Evolutionary conservation across 2,888 invertebrate species (phyloP), one percentile per base, ranked within the genome.

Genomic region (Diarsia rubi): DNA sequence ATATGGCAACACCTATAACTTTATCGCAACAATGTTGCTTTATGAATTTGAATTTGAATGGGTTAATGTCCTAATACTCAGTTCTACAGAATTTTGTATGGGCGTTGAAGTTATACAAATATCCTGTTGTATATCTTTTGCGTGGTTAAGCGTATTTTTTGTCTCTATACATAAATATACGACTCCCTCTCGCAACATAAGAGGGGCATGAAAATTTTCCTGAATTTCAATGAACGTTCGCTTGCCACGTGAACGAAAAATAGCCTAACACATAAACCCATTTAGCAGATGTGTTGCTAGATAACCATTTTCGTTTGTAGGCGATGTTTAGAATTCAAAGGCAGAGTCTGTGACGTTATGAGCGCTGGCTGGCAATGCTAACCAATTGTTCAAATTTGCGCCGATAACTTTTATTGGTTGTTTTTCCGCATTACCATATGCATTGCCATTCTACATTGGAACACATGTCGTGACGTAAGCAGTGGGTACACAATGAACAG

Each of bases 391-490:
- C 75, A 73, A 86, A 80, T 85, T 70, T 73, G 75, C 67, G 47
- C 44, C 52, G 75, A 79, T 77, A 64, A 65, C 44, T 64, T 79
- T 75, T 81, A 73, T 86, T 78, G 54, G 37, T 68, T 79, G 78
- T 85, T 86, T 81, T 83, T 75, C 73, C 75, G 74, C 70, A 67
- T 79, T 74, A 79, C 69, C 73, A 82, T 79, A 73, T 81, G 75
- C 71, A 73, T 75, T 68, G 74, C 77, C 57, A 79, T 79, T 86
- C 60, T 78, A 75, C 69, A 73, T 60, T 73, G 75, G 69, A 79
- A 86, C 81, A 85, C 63, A 81, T 83, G 78, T 83, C 60, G 75
- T 86, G 82, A 79, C 86, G 86, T 80, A 52, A 72, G 72, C 67
- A 62, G 66, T 37, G 37, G 37, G 37, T 66, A 64, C 47, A 76